A percentile compares a stretch with the other conserved stretches of the same genome.
These are phyloP conservation scores for Zhuqinia jingwanae DNA, from an alignment of 2,888 invertebrate genomes.

Conservation along the genomic window DNA sequence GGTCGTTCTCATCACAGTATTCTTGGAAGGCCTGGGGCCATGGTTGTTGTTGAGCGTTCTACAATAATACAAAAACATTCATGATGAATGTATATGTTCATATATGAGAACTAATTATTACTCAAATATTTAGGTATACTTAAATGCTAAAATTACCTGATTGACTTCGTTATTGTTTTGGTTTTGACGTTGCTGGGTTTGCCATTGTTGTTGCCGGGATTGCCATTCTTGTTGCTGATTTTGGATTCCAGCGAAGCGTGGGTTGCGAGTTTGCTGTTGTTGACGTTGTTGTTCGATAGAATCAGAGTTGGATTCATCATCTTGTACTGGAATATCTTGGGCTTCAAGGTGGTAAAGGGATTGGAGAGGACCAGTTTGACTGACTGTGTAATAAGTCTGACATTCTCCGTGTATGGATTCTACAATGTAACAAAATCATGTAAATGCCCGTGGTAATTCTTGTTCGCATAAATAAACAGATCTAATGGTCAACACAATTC, in stretches of 20 bases:
- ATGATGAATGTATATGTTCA: no score
- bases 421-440: no score
- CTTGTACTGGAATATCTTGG: constrained; percentile 71
- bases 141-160: constrained; percentile 55
- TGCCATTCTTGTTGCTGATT: constrained; percentile 29
- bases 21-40: constrained; percentile 75
- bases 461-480: no score
- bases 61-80: not conserved
- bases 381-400: constrained; percentile 80
- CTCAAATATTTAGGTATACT: not conserved
- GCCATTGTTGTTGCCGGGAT: constrained; percentile 34
- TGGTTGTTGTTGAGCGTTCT: constrained; percentile 36
- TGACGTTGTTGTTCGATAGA: constrained; percentile 42
- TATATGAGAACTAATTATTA: not conserved
- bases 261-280: constrained; percentile 34
- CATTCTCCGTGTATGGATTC: constrained; percentile 80
- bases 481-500: no score
- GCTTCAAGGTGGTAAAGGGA: constrained; percentile 73
- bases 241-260: constrained; percentile 32
- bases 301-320: constrained; percentile 7
- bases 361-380: constrained; percentile 75
- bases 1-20: constrained; percentile 75
- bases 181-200: not conserved
- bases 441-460: no score
- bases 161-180: constrained; percentile 50